Base-by-base conservation (phyloP, 1,140 invertebrate genomes). In the Camponotus pennsylvanicus region DNA sequence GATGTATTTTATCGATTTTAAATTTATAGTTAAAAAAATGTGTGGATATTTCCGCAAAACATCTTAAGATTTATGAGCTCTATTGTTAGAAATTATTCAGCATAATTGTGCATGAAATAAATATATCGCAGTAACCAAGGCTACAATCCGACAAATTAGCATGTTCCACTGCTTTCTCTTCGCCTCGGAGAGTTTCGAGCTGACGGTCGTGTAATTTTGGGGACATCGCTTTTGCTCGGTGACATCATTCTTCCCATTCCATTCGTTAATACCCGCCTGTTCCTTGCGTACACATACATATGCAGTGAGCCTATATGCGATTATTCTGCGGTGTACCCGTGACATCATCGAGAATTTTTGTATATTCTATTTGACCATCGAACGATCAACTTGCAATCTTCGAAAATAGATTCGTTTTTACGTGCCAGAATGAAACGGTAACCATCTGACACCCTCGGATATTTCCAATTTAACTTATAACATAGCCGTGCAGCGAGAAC, bases 331-430 rank as follows among this genome's bases (percentile, higher is more conserved):
- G 49, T 63, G 79, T 83, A n/a, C 37, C 64, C 18, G 13, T 90
- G 88, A 90, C 89, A 87, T 90, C 89, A 90, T 55, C 52, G 76
- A 52, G 76, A 78, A 61, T 70, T 61, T 37, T 37, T 55, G 45
- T 42, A 55, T 21, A 84, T 8, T 67, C 59, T 13, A 37, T 86
- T 86, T 45, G 78, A 89, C 78, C 79, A 52, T 57, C 52, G 79
- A 75, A 69, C 27, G 85, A 87, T 40, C 7, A 4, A 3, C 70
- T 59, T 52, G 4, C 4, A 52, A 71, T 69, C 76, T 76, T 89
- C 88, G 86, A 82, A 90, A 90, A 90, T 90, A 90, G 88, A 89
- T 90, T 87, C 34, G 66, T 82, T 83, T 85, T 80, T 67, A 34
- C 69, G 42, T 18, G 27, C 27, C n/a, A 40, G 37, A 40, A 71